Evolutionary conservation across 1,140 invertebrate genomes (phyloP).

Genomic region (Acromyrmex charruanus): DNA sequence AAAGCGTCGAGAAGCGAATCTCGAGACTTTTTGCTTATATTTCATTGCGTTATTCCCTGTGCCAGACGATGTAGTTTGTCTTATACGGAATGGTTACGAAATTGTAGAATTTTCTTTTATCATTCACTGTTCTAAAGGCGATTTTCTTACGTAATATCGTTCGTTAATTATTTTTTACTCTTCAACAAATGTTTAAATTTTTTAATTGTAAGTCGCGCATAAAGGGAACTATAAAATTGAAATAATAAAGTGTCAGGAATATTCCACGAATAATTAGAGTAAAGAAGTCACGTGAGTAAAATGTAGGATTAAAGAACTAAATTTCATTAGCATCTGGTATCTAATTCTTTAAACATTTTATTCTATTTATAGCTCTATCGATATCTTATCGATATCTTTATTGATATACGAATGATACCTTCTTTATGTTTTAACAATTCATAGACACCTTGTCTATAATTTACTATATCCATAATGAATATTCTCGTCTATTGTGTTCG

Average conservation of each 20-base stretch:
- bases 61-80: background rate
- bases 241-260: no score
- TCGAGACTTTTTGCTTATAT: background rate
- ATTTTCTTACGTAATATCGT: background rate
- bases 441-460: background rate
- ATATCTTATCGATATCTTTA: background rate
- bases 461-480: background rate
- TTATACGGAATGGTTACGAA: background rate
- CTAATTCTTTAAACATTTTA: background rate
- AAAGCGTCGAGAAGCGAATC: constrained; percentile 17
- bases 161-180: background rate
- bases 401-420: background rate
- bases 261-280: no score
- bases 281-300: no score
- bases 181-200: background rate
- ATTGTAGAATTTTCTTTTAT: background rate
- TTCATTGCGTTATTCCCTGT: constrained; percentile 2
- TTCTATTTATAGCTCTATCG: background rate
- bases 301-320: background rate
- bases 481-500: background rate
- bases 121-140: background rate
- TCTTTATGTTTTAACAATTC: background rate
- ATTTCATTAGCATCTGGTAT: background rate
- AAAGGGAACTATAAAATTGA: no score
- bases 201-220: no score